Conservation (phyloP, 2,888 invertebrate species). For the Cotesia congregata region DNA sequence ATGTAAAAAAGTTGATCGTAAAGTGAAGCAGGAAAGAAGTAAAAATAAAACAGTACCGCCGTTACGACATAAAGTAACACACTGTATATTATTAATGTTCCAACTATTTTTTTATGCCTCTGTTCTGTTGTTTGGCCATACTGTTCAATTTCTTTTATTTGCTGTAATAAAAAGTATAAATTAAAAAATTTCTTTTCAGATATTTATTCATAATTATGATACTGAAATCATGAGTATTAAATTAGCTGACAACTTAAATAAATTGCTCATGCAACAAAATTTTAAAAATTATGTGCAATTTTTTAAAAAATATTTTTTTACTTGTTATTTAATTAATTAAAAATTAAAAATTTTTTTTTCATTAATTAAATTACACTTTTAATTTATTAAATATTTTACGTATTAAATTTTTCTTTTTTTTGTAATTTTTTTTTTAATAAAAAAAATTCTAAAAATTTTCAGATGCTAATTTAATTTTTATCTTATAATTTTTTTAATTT, state of each 20-base stretch:
- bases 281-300: too few species aligned
- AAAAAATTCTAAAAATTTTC: neutral
- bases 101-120: constrained; percentile 85
- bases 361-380: too few species aligned
- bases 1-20: constrained; percentile 82
- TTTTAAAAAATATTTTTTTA: too few species aligned
- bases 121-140: constrained; percentile 86
- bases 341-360: too few species aligned
- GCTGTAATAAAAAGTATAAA: constrained; percentile 65
- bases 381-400: too few species aligned
- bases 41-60: constrained; percentile 83
- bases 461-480: too few species aligned
- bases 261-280: too few species aligned
- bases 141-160: constrained; percentile 85
- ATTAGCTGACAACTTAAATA: too few species aligned
- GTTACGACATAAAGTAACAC: constrained; percentile 80
- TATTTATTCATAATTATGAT: neutral
- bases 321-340: too few species aligned
- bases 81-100: constrained; percentile 81
- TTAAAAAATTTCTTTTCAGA: neutral
- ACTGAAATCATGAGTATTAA: too few species aligned
- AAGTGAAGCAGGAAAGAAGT: constrained; percentile 83
- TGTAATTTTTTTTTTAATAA: neutral
- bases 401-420: too few species aligned
- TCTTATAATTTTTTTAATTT: neutral